Base-by-base conservation (phyloP, 2,888 invertebrate genomes). In the Saturnia pavonia region DNA sequence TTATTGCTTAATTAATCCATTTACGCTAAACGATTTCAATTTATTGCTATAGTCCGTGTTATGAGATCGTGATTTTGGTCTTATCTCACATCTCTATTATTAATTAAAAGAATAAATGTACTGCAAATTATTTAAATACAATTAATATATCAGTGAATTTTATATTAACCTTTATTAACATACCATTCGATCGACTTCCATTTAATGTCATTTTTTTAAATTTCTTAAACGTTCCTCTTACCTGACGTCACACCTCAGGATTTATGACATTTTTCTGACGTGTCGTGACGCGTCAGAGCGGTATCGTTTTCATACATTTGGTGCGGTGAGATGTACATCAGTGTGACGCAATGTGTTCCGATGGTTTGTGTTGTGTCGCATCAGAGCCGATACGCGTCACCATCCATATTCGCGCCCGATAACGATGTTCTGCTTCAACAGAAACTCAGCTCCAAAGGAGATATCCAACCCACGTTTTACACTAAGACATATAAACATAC, bases 1-100 rank as follows among this genome's bases (percentile, higher is more conserved):
- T 60, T 60, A 27, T 60, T 60, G 57, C 57, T 27, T 14, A 60
- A 14, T 27, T 14, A 60, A 14, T 60, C 27, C 57, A 27, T 60
- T 60, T 60, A 60, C 27, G 14, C 27, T 27, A 27, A 51, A 19
- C 19, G 48, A 51, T 43, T 54, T 19, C n/a, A 54, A 60, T 12
- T 60, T 60, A 60, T 60, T 60, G 57, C 57, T 60, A 60, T 25
- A 27, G 27, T 27, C 57, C 25, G 12, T n/a, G n/a, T 60, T 14
- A 12, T 27, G 57, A 60, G 25, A 60, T 60, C 57, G 27, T 60
- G 57, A 60, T 60, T 60, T 60, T 60, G 57, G 57, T 60, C 22
- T 54, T 54, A 54, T 54, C 54, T 60, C 57, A 60, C 57, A 60
- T 60, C 57, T 60, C 57, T 60, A 16, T 25, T 60, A 60, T 60